Evolutionary conservation across 2,113 vertebrate species (phyloP).

Genomic region (Gambusia affinis): DNA sequence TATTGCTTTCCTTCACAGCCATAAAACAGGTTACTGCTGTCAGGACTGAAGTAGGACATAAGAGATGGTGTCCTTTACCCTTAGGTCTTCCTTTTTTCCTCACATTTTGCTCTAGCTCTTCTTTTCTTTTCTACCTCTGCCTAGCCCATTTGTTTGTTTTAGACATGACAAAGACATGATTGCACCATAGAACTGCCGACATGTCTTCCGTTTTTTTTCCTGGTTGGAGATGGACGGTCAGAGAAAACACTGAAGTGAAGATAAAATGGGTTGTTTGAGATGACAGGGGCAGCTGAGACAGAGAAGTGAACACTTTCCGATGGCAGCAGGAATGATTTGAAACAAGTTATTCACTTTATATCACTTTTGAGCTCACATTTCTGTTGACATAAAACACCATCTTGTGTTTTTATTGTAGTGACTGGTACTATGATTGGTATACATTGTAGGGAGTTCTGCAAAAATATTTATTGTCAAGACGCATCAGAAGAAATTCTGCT

Average conservation of each 20-base stretch:
- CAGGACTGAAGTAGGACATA: constrained; percentile 57
- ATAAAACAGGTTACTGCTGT: constrained; percentile 52
- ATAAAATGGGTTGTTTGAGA: constrained; percentile 6
- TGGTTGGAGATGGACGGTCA: constrained; percentile 24
- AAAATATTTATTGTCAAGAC: too few species aligned
- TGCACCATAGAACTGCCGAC: constrained; percentile 31
- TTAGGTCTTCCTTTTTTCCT: constrained; percentile 13
- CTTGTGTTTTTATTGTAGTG: too few species aligned
- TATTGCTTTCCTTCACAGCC: constrained; percentile 44
- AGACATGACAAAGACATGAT: constrained; percentile 41
- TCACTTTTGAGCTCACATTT: not conserved
- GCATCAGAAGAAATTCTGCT: too few species aligned
- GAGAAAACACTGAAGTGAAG: constrained; percentile 17
- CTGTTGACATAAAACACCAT: too few species aligned
- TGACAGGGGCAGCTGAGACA: not conserved
- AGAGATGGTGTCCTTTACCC: constrained; percentile 36
- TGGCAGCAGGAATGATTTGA: not conserved
- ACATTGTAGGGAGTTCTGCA: too few species aligned
- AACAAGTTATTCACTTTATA: not conserved
- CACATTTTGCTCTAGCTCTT: constrained; percentile 11
- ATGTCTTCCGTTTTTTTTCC: constrained; percentile 41
- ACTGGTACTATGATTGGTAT: too few species aligned
- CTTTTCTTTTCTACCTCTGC: not conserved
- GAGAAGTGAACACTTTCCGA: not conserved
- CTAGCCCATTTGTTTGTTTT: constrained; percentile 29